A percentile compares a stretch with the other conserved stretches of the same genome.
Evolutionary conservation across 2,797 vertebrate genomes (phyloP).

Genomic region (Poecilia velifera): DNA sequence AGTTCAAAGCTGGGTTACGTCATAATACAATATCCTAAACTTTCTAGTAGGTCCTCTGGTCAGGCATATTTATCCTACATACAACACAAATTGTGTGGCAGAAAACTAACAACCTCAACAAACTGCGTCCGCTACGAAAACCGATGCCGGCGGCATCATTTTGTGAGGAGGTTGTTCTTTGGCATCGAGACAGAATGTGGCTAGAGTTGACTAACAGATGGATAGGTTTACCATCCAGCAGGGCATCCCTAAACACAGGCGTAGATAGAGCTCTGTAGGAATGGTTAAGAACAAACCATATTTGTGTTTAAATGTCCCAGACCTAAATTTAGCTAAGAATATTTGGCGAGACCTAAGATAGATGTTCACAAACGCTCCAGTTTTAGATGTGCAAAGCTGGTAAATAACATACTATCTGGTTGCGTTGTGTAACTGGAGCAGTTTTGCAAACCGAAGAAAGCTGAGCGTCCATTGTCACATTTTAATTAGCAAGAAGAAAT

Average conservation of each 20-base stretch:
- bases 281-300: background rate
- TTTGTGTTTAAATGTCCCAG: background rate
- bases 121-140: background rate
- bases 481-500: background rate
- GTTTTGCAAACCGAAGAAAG: background rate
- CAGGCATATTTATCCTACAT: background rate
- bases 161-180: background rate
- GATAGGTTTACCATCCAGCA: background rate
- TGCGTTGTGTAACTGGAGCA: background rate
- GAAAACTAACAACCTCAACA: background rate
- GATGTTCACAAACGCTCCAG: background rate
- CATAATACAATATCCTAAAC: background rate
- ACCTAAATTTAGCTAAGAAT: background rate
- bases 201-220: background rate
- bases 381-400: background rate
- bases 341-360: background rate
- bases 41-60: background rate
- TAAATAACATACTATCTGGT: background rate
- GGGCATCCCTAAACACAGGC: background rate
- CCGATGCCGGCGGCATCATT: background rate
- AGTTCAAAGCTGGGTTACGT: background rate
- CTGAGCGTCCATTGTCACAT: too few relatives aligned
- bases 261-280: background rate
- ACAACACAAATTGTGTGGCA: background rate
- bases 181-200: background rate